A percentile compares a stretch with the other conserved stretches of the same genome.
Conservation (phyloP, 2,797 vertebrate genomes). For the Danio albolineatus region DNA sequence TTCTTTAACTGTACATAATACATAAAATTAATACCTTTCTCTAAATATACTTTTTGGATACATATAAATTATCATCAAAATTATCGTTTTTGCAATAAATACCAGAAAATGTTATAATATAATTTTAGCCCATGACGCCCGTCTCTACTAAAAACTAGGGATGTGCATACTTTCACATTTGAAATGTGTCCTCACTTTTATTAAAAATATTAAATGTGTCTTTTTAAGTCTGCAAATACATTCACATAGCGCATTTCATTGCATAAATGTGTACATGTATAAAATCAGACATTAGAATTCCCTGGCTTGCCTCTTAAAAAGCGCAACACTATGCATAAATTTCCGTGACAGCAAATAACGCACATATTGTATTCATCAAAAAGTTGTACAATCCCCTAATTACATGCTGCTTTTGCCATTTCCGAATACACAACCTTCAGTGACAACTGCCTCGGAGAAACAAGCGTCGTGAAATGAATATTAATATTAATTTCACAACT, state of each 20-base stretch:
- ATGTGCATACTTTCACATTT: background rate
- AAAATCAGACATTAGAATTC: slow-evolving; percentile 14
- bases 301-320: background rate
- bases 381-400: background rate
- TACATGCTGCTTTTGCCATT: background rate
- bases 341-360: background rate
- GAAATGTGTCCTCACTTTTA: background rate
- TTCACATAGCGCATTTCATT: background rate
- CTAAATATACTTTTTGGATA: too few relatives aligned
- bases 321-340: background rate
- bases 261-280: background rate
- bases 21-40: too few relatives aligned
- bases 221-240: background rate
- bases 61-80: too few relatives aligned
- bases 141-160: too few relatives aligned
- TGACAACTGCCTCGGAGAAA: slow-evolving; percentile 8
- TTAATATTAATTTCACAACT: background rate
- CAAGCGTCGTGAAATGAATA: slow-evolving; percentile 5
- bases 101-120: too few relatives aligned
- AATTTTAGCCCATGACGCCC: too few relatives aligned
- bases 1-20: too few relatives aligned
- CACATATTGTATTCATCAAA: slow-evolving; percentile 3
- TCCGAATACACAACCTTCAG: background rate
- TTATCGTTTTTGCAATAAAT: too few relatives aligned
- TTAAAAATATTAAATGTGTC: background rate